These are phyloP conservation scores for Lasiurus cinereus DNA, from an alignment of 2,113 vertebrate species.

Conservation along the genomic window DNA sequence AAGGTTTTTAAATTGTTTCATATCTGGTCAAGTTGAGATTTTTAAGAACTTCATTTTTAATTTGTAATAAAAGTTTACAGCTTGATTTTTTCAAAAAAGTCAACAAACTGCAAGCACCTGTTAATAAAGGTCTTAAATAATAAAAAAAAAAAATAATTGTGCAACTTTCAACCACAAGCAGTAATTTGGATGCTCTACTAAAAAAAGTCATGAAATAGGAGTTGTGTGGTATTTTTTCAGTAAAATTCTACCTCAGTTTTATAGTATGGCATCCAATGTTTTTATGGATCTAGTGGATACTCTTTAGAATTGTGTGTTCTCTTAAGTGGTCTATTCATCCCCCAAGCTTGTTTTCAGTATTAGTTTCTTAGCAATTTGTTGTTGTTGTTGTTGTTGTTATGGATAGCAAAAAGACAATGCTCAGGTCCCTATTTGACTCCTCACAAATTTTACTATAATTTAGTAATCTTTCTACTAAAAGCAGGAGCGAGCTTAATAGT, in stretches of 20 bases:
- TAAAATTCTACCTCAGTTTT: slow-evolving; percentile 25
- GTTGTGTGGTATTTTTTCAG: neutral
- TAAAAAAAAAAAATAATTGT: slow-evolving; percentile 60
- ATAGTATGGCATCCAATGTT: neutral
- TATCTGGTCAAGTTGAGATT: slow-evolving; percentile 99
- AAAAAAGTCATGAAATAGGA: neutral
- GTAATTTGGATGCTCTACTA: neutral
- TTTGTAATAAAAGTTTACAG: slow-evolving; percentile 92
- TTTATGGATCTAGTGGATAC: neutral
- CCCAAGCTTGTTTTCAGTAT: slow-evolving; percentile 27
- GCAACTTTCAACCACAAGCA: neutral
- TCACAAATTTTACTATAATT: slow-evolving; percentile 33
- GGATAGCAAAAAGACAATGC: neutral
- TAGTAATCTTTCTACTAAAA: neutral
- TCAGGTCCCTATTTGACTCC: neutral
- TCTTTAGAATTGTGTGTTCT: neutral
- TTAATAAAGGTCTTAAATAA: slow-evolving; percentile 95
- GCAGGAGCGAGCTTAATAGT: neutral
- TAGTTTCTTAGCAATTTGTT: neutral
- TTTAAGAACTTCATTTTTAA: slow-evolving; percentile 99
- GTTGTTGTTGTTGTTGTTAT: neutral
- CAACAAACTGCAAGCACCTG: slow-evolving; percentile 93
- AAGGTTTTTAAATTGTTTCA: slow-evolving; percentile 99
- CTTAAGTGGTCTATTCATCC: neutral
- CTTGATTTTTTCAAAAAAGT: slow-evolving; percentile 92